Conservation (phyloP, 1,140 invertebrate genomes). For the Linepithema humile region DNA sequence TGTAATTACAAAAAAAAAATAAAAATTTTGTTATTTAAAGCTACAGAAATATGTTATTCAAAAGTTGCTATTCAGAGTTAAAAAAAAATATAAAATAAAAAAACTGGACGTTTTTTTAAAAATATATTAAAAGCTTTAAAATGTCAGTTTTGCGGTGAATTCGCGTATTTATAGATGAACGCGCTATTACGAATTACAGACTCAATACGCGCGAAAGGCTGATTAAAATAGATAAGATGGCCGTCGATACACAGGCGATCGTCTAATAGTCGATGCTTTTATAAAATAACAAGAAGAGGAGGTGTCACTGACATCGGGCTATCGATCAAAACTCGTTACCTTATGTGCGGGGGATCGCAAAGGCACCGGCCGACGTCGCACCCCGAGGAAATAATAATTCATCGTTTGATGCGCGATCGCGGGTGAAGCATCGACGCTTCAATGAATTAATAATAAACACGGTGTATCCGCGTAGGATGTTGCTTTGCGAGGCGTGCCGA, state of each 20-base stretch:
- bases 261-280: neutral
- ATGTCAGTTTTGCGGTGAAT: neutral
- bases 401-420: conserved; percentile 58
- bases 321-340: conserved; percentile 56
- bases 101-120: too few relatives aligned
- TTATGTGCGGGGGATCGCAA: conserved; percentile 2
- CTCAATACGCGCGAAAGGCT: neutral
- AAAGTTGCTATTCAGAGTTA: neutral
- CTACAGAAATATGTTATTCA: neutral
- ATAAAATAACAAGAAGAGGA: conserved; percentile 26
- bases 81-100: neutral
- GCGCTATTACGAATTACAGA: neutral
- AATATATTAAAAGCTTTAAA: neutral
- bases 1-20: neutral
- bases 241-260: neutral
- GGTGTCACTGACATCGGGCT: conserved; percentile 45
- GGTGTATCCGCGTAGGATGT: conserved; percentile 27
- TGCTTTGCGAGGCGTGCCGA: conserved; percentile 31
- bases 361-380: conserved; percentile 37
- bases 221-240: conserved; percentile 5
- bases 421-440: conserved; percentile 47
- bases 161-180: neutral
- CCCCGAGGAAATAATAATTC: conserved; percentile 51
- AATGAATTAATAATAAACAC: conserved; percentile 69
- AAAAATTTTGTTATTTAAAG: neutral